phyloP scores from a whole-genome alignment of 2,113 vertebrate genomes.

The Antigone vipio region DNA sequence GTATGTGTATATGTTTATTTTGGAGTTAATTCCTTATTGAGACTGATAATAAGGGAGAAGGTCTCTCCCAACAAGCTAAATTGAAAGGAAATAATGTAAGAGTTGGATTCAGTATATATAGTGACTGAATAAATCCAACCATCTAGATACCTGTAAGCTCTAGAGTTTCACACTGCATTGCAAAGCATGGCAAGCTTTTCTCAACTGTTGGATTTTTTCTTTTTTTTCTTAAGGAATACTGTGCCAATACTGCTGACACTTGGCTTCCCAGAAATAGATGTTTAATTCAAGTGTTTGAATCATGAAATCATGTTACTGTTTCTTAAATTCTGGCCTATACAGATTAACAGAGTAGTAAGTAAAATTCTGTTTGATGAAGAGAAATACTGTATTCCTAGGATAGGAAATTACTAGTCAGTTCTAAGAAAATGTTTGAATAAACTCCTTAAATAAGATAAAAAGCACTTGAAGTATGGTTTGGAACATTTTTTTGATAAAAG shows the following conservation, averaged over 20 bases:
- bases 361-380: neutral
- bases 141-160: neutral
- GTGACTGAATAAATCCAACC: neutral
- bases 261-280: slow-evolving; percentile 34
- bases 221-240: neutral
- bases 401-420: neutral
- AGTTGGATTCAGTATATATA: neutral
- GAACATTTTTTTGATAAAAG: no score
- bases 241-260: neutral
- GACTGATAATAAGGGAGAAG: neutral
- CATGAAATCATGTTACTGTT: slow-evolving; percentile 11
- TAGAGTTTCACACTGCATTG: neutral
- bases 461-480: neutral
- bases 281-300: slow-evolving; percentile 19
- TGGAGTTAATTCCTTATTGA: neutral
- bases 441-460: neutral
- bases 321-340: neutral
- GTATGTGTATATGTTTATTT: neutral
- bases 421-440: neutral
- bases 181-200: neutral
- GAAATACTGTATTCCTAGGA: neutral
- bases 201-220: neutral
- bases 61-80: neutral
- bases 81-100: neutral
- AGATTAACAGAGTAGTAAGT: neutral